Conservation (phyloP, 2,888 invertebrate genomes). For the Eupithecia subumbrata region DNA sequence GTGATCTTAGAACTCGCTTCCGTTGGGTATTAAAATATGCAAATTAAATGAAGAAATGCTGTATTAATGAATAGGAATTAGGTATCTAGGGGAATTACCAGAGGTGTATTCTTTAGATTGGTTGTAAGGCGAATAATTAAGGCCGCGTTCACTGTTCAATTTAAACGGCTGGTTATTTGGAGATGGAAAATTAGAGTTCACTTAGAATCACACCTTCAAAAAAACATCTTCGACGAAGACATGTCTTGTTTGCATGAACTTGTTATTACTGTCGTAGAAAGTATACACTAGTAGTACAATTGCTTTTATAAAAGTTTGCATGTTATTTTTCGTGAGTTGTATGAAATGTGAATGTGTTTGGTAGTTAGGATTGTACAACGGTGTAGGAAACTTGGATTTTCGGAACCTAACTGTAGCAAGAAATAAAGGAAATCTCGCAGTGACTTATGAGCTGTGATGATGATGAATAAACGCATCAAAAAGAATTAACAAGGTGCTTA, state of each 20-base stretch:
- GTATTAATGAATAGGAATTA: constrained; percentile 32
- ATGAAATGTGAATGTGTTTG: no score
- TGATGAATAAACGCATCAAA: background rate
- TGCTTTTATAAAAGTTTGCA: no score
- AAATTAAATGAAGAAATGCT: constrained; percentile 33
- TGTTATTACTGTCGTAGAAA: background rate
- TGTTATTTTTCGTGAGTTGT: no score
- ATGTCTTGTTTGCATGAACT: background rate
- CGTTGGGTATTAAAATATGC: constrained; percentile 35
- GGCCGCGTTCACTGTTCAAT: background rate
- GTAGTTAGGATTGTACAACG: no score
- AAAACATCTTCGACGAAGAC: background rate
- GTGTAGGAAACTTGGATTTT: background rate
- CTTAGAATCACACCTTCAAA: background rate
- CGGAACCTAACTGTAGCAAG: background rate
- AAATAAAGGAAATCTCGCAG: background rate
- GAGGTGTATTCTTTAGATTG: background rate
- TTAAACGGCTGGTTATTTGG: background rate
- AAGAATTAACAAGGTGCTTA: background rate
- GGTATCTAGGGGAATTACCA: background rate
- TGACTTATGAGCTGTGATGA: background rate
- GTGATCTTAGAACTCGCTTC: constrained; percentile 24
- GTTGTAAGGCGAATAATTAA: background rate
- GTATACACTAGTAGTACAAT: no score
- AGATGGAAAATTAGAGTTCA: background rate